Evolutionary conservation across 2,888 invertebrate genomes (phyloP).

Genomic region (Silvanus unidentatus): DNA sequence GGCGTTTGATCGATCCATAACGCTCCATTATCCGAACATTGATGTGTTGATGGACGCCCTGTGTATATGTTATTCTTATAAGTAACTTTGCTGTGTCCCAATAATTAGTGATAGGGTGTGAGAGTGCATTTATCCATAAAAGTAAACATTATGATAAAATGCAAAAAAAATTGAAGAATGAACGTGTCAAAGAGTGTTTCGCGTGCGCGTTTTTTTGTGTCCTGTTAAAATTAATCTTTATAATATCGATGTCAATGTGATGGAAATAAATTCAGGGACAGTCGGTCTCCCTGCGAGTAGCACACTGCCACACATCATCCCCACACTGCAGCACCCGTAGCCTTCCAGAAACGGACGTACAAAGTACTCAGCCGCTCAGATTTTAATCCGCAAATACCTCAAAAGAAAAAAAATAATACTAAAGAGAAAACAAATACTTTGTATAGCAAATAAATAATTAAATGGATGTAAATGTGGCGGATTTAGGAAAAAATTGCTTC

Average conservation of each 20-base stretch:
- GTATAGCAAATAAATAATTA: slow-evolving; percentile 8
- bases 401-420: slow-evolving; percentile 25
- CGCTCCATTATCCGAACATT: too few species aligned
- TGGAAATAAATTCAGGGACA: slow-evolving; percentile 34
- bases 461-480: slow-evolving; percentile 33
- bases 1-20: too few species aligned
- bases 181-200: slow-evolving; percentile 8
- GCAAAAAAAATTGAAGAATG: slow-evolving; percentile 12
- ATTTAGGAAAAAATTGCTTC: slow-evolving; percentile 55
- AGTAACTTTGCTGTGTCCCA: slow-evolving; percentile 45
- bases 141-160: background rate
- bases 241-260: slow-evolving; percentile 26
- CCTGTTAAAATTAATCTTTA: slow-evolving; percentile 26
- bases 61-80: slow-evolving; percentile 31
- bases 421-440: slow-evolving; percentile 11
- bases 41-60: slow-evolving; percentile 19
- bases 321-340: slow-evolving; percentile 31
- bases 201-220: slow-evolving; percentile 21
- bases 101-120: slow-evolving; percentile 44
- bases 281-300: slow-evolving; percentile 43
- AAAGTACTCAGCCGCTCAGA: slow-evolving; percentile 37
- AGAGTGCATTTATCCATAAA: slow-evolving; percentile 21
- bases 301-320: slow-evolving; percentile 40
- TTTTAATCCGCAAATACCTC: slow-evolving; percentile 37
- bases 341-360: slow-evolving; percentile 42